These are phyloP conservation scores for Hylaeus volcanicus DNA, from an alignment of 1,140 invertebrate genomes.

Conservation along the genomic window DNA sequence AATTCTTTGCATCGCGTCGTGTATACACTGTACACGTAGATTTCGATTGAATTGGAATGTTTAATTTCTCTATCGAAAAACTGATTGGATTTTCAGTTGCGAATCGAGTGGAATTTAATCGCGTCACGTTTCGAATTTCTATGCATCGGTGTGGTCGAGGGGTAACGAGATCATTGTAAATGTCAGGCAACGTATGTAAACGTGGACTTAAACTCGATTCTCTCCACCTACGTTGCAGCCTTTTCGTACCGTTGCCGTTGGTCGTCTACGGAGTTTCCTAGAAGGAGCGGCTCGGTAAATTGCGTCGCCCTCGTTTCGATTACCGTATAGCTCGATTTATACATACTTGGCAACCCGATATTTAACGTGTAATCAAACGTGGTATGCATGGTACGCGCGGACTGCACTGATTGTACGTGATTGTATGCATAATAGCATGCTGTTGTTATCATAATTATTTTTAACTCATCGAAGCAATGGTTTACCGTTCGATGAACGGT, in stretches of 20 bases:
- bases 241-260: constrained; percentile 36
- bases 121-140: neutral
- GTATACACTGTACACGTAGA: too few species aligned
- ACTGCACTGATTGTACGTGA: neutral
- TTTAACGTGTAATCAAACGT: constrained; percentile 32
- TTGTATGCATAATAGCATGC: neutral
- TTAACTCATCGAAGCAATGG: neutral
- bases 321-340: constrained; percentile 46
- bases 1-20: neutral
- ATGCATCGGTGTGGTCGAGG: neutral
- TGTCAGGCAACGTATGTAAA: constrained; percentile 38
- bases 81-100: too few species aligned
- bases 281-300: constrained; percentile 28
- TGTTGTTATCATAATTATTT: constrained; percentile 29
- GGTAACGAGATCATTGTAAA: constrained; percentile 26
- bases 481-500: neutral
- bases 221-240: constrained; percentile 51
- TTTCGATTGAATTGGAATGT: neutral
- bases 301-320: constrained; percentile 58
- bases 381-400: neutral
- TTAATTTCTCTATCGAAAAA: neutral
- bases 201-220: constrained; percentile 48
- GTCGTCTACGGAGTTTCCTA: constrained; percentile 45
- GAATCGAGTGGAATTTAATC: too few species aligned
- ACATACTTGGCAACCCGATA: neutral